Evolutionary conservation across 2,797 vertebrate species (phyloP), one percentile per base, ranked within the genome.

Genomic region (Fistularia commersonii): DNA sequence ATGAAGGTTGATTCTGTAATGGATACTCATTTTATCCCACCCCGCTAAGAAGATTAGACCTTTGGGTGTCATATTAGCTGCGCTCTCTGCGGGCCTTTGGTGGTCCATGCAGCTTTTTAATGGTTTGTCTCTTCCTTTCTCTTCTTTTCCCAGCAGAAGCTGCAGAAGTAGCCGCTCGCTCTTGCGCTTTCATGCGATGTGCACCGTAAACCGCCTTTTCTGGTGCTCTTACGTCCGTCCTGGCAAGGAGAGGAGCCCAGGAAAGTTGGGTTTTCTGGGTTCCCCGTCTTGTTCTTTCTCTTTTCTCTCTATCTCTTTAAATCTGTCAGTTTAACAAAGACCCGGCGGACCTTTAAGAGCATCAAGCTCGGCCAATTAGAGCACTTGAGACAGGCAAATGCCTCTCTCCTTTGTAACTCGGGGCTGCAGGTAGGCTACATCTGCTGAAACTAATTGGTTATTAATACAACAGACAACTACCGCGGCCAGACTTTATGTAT

Each of bases 11-110:
- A 94, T 95, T 95, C 91, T 82, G 94, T 97, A 97, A 99, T 95
- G 93, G 95, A 98, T 96, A 94, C 93, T 94, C 91, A 93, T 92
- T 96, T 96, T 93, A 97, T 96, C 94, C 94, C 84, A 80, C 90
- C 89, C 88, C 92, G 91, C 92, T 98, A 97, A 97, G 94, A 94
- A 98, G 97, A 99, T 99, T 98, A 99, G 93, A 92, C 92, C 90
- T 94, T 88, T 89, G 93, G 93, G 92, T 93, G 93, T 95, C 94
- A 95, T 92, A 97, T 98, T 97, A 97, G 93, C 92, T 89, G 68
- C 93, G 93, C 94, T 96, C 94, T 96, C 94, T 93, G 90, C 79
- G 87, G 91, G 93, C 88, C 89, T 92, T 90, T 91, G 89, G 89
- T 93, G 88, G 88, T 85, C 90, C 91, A 90, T 88, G 75, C 89